Base-by-base conservation (phyloP, 2,113 vertebrate genomes). In the Zapus hudsonius region DNA sequence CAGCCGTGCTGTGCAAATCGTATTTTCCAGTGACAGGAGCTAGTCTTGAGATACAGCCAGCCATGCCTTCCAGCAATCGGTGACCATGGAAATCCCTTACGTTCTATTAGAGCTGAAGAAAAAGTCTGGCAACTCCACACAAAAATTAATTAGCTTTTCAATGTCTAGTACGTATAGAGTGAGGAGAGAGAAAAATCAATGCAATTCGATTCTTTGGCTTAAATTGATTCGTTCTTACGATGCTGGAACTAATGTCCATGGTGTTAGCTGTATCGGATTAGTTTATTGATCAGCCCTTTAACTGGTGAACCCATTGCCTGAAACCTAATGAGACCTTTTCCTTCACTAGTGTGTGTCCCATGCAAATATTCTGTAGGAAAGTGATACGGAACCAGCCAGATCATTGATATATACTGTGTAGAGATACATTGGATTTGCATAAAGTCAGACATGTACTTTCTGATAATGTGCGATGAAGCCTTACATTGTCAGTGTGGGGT, bases 101-200 rank as follows among this genome's bases (percentile, higher is more conserved):
- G 44, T 89, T 42, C 31, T 36, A 67, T 38, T 47, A 57, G 25
- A 55, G 47, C 31, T 22, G 19, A 90, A 66, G 52, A 38, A 44
- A 75, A 66, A 76, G 82, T 20, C 25, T 42, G 40, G 27, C 81
- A 89, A 92, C 83, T 92, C n/a, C 7, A 64, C 64, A 78, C 80
- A 3, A 4, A 79, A 84, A 79, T 81, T 87, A 72, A 90, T 91
- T 89, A 78, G 31, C 78, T 87, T 78, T 87, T 61, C 70, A 85
- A 17, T 86, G 52, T 85, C 16, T 86, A 76, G 29, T 23, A 82
- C 87, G 75, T 63, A 59, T 86, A 66, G 92, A 84, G 19, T 73
- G 15, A 95, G 36, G 33, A 78, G 85, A 67, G 44, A 94, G 81
- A 94, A 95, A 44, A 95, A 92, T 92, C 92, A 87, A 89, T 94